phyloP scores from a whole-genome alignment of 2,888 invertebrate species.

The Pammene fasciana region DNA sequence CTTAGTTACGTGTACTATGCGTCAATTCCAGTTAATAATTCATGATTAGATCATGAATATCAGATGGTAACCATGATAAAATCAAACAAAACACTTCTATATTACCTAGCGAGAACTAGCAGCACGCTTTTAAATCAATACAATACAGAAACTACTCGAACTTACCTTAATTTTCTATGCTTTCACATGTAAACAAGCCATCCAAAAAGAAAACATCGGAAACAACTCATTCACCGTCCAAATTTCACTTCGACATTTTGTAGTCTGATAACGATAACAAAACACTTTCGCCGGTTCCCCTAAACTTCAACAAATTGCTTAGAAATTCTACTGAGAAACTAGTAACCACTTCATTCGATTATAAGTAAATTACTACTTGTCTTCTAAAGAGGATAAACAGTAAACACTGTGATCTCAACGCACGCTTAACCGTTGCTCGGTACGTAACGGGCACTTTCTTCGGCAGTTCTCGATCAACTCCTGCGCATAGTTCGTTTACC shows the following conservation, averaged over 20 bases:
- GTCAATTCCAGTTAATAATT: too few species aligned
- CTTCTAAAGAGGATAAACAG: not conserved
- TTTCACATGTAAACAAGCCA: slow-evolving; percentile 42
- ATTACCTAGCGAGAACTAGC: not conserved
- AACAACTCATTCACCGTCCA: slow-evolving; percentile 22
- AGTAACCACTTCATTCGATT: not conserved
- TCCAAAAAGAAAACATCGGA: slow-evolving; percentile 26
- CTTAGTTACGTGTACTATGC: too few species aligned
- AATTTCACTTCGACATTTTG: slow-evolving; percentile 26
- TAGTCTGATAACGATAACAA: slow-evolving; percentile 20
- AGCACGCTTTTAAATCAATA: not conserved
- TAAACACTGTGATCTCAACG: slow-evolving; percentile 2
- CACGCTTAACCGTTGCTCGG: slow-evolving; percentile 31
- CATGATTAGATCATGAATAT: too few species aligned
- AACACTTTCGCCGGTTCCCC: slow-evolving; percentile 24
- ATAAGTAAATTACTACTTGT: not conserved
- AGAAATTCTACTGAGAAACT: not conserved
- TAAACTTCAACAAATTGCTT: not conserved
- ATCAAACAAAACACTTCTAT: not conserved
- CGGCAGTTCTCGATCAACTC: slow-evolving; percentile 59
- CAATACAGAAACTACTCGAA: slow-evolving; percentile 6
- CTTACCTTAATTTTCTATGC: slow-evolving; percentile 45
- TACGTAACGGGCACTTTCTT: slow-evolving; percentile 65
- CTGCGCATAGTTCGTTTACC: slow-evolving; percentile 54
- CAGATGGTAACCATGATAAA: too few species aligned